Percentiles rank a stretch among this genome's conserved stretches.
These are phyloP conservation scores for Cololabis saira DNA, from an alignment of 2,113 vertebrate genomes.

Conservation along the genomic window DNA sequence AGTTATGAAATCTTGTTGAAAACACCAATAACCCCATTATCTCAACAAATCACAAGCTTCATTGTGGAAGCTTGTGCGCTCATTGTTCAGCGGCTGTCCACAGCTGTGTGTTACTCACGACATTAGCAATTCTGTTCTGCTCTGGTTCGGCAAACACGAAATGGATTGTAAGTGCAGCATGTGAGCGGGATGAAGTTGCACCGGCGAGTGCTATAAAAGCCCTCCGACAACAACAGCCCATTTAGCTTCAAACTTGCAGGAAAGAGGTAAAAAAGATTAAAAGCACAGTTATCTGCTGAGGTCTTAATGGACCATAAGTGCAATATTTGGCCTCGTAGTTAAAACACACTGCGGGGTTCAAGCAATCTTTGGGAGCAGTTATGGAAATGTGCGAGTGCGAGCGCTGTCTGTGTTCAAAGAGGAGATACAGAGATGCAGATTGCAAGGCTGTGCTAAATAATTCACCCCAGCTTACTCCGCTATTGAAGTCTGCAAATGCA, in stretches of 20 bases:
- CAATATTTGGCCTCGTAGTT: conserved; percentile 52
- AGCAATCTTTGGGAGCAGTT: conserved; percentile 21
- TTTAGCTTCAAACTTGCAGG: conserved; percentile 24
- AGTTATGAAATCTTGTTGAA: conserved; percentile 30
- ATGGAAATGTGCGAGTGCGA: conserved; percentile 3
- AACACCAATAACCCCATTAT: conserved; percentile 36
- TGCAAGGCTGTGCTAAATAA: conserved; percentile 73
- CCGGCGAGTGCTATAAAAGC: conserved; percentile 40
- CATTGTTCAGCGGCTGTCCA: conserved; percentile 6
- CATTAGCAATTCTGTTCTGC: conserved; percentile 41
- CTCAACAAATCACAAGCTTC: conserved; percentile 25
- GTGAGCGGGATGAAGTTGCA: conserved; percentile 38
- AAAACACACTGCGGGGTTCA: conserved; percentile 39
- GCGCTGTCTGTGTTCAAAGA: conserved; percentile 25
- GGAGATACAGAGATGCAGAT: conserved; percentile 58
- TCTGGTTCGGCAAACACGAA: conserved; percentile 47
- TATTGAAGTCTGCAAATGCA: conserved; percentile 39
- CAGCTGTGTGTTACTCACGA: conserved; percentile 42
- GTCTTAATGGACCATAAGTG: conserved; percentile 66
- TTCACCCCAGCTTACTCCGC: conserved; percentile 65
- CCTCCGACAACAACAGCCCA: conserved; percentile 13
- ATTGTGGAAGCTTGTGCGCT: conserved; percentile 3
- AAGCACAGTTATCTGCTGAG: conserved; percentile 31
- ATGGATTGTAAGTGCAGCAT: conserved; percentile 38
- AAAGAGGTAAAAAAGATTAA: conserved; percentile 12